These are phyloP conservation scores for Grammomys surdaster DNA, from an alignment of 2,113 vertebrate genomes.

Conservation along the genomic window DNA sequence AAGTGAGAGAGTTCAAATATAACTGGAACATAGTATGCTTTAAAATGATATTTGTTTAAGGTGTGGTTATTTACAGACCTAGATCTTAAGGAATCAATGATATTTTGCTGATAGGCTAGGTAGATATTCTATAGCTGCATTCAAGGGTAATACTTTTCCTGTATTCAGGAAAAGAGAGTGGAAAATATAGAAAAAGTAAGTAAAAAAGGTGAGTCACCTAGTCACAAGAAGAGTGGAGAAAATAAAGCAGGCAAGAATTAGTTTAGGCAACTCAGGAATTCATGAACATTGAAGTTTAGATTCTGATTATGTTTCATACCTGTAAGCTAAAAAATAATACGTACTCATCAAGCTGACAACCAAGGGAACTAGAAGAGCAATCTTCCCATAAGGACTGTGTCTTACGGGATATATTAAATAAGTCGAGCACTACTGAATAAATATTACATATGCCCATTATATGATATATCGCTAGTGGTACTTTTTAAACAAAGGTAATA, in stretches of 20 bases:
- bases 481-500: not conserved
- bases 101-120: not conserved
- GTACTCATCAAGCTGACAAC: not conserved
- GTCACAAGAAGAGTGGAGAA: not conserved
- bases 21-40: not conserved
- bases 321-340: not conserved
- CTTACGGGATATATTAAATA: not conserved
- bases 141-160: too few species aligned
- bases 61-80: not conserved
- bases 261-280: not conserved
- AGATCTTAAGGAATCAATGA: not conserved
- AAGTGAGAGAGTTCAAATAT: not conserved
- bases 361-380: not conserved
- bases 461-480: not conserved
- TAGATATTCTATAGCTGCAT: not conserved
- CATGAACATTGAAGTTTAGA: not conserved
- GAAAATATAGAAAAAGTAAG: not conserved
- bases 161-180: not conserved
- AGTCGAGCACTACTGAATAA: not conserved
- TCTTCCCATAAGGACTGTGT: not conserved
- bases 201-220: not conserved
- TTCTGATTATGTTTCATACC: not conserved
- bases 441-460: not conserved
- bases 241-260: not conserved
- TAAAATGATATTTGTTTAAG: not conserved